A percentile compares a stretch with the other conserved stretches of the same genome.
phyloP scores from a whole-genome alignment of 2,888 invertebrate species.

The Euplagia quadripunctaria region DNA sequence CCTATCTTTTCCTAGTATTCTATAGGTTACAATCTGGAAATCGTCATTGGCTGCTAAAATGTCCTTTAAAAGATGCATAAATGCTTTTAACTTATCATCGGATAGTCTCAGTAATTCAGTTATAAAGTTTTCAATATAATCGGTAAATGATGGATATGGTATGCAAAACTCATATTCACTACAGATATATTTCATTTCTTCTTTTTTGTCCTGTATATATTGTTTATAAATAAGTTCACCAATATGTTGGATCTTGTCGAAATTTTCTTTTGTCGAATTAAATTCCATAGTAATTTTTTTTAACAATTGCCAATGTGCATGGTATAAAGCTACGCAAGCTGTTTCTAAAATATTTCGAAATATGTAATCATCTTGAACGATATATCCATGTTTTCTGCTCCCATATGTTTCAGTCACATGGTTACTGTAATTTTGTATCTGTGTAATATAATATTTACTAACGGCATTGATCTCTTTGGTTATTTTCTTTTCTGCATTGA shows the following conservation, averaged over 20 bases:
- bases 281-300: background rate
- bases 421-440: background rate
- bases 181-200: conserved; percentile 14
- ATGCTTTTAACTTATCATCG: background rate
- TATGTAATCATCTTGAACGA: conserved; percentile 3
- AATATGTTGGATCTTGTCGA: background rate
- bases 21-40: background rate
- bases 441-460: background rate
- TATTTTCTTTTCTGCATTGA: background rate
- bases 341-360: conserved; percentile 17
- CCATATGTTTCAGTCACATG: conserved; percentile 6
- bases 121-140: conserved; percentile 13
- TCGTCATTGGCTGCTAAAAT: background rate
- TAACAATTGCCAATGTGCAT: background rate
- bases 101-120: conserved; percentile 14
- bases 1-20: background rate
- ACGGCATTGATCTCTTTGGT: background rate
- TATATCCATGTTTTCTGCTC: background rate
- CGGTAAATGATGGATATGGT: conserved; percentile 16
- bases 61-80: conserved; percentile 4
- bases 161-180: conserved; percentile 9
- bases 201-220: background rate
- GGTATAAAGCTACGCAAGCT: background rate
- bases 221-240: background rate
- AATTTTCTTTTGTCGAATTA: background rate